Evolutionary conservation across 2,888 invertebrate species (phyloP).

Genomic region (Marronus borbonicus): DNA sequence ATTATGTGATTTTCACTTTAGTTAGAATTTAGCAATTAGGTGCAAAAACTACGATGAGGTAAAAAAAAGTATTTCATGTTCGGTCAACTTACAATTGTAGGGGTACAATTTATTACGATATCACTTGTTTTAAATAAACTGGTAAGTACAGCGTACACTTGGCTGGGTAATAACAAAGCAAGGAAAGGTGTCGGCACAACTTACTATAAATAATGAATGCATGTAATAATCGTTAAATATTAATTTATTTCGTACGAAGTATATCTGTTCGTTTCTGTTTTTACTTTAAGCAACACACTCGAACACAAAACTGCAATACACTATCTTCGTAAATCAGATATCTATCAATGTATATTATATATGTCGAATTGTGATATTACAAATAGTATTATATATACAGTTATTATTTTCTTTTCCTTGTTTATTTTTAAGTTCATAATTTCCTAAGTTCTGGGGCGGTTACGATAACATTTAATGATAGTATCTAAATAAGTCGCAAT

Average conservation of each 20-base stretch:
- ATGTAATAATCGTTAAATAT: conserved; percentile 3
- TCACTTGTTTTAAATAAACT: not conserved
- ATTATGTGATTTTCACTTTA: conserved; percentile 32
- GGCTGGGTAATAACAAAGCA: conserved; percentile 13
- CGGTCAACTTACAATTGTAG: conserved; percentile 48
- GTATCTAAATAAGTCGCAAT: conserved; percentile 30
- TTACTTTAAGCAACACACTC: conserved; percentile 3
- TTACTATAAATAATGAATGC: conserved; percentile 3
- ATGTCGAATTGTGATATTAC: conserved; percentile 52
- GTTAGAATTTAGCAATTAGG: conserved; percentile 6
- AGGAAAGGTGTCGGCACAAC: conserved; percentile 29
- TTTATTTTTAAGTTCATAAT: conserved; percentile 10
- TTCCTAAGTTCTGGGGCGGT: conserved; percentile 12
- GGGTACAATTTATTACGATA: not conserved
- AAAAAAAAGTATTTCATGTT: not conserved
- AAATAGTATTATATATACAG: conserved; percentile 51
- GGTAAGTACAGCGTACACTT: conserved; percentile 22
- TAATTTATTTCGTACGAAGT: conserved; percentile 31
- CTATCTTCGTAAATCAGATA: conserved; percentile 4
- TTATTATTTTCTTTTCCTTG: conserved; percentile 22
- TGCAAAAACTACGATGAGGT: not conserved
- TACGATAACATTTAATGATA: not conserved
- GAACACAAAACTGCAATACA: conserved; percentile 14
- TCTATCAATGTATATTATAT: conserved; percentile 37
- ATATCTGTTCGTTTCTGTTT: not conserved